Percentiles rank a stretch among this genome's conserved stretches.
Evolutionary conservation across 2,888 invertebrate species (phyloP).

Genomic region (Nymphalis polychloros): DNA sequence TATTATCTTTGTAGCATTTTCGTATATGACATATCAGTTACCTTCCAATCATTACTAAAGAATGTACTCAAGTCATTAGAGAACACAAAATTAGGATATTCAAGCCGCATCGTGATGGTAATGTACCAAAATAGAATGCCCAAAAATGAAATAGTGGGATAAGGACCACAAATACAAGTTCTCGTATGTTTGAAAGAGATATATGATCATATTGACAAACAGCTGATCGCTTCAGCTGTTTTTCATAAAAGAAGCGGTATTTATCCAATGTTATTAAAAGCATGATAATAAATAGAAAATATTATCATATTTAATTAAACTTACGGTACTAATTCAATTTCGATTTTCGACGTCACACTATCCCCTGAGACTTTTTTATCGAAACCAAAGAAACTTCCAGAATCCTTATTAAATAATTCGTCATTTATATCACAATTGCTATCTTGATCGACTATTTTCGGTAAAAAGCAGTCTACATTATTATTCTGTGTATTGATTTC

Average conservation of each 20-base stretch:
- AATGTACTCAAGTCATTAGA: slow-evolving; percentile 57
- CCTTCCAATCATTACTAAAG: slow-evolving; percentile 60
- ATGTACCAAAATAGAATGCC: slow-evolving; percentile 80
- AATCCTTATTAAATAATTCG: slow-evolving; percentile 41
- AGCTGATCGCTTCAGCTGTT: slow-evolving; percentile 68
- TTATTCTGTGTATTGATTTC: slow-evolving; percentile 48
- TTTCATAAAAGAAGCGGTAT: slow-evolving; percentile 34
- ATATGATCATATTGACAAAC: slow-evolving; percentile 70
- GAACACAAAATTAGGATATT: slow-evolving; percentile 72
- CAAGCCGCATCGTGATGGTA: slow-evolving; percentile 78
- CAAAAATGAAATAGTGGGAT: slow-evolving; percentile 73
- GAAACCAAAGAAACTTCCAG: slow-evolving; percentile 44
- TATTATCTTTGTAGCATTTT: slow-evolving; percentile 11
- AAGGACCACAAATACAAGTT: slow-evolving; percentile 60
- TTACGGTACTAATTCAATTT: slow-evolving; percentile 49
- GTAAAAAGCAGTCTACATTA: slow-evolving; percentile 41
- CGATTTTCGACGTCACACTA: slow-evolving; percentile 50
- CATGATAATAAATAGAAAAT: slow-evolving; percentile 11
- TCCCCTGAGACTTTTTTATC: slow-evolving; percentile 43
- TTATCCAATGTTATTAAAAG: slow-evolving; percentile 27
- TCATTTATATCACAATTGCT: slow-evolving; percentile 25
- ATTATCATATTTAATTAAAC: slow-evolving; percentile 39
- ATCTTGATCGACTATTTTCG: slow-evolving; percentile 39
- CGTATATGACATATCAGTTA: slow-evolving; percentile 44
- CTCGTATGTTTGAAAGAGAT: slow-evolving; percentile 61